These are phyloP conservation scores for Hippocampus kuda DNA, from an alignment of 2,797 vertebrate genomes.

Conservation along the genomic window DNA sequence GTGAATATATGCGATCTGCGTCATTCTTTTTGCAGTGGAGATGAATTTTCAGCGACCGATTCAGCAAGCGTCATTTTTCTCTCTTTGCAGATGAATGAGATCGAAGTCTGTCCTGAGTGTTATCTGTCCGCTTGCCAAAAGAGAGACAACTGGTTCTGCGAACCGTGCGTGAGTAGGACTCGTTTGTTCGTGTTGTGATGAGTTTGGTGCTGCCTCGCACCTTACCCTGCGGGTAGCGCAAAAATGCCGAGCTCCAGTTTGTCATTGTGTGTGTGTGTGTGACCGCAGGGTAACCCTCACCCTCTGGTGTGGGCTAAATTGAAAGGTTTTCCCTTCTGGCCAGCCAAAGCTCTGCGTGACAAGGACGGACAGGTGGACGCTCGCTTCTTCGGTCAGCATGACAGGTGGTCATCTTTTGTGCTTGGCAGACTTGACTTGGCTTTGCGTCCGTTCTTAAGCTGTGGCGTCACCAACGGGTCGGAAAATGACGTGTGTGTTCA, in stretches of 20 bases:
- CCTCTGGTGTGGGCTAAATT: conserved; percentile 98
- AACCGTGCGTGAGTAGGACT: conserved; percentile 89
- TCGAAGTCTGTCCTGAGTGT: conserved; percentile 98
- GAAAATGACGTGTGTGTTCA: conserved; percentile 19
- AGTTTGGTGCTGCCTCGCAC: conserved; percentile 13
- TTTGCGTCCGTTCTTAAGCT: background rate
- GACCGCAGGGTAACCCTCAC: conserved; percentile 90
- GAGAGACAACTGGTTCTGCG: conserved; percentile 99
- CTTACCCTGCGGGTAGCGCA: too few species aligned
- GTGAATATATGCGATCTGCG: conserved; percentile 64
- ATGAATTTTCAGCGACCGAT: background rate
- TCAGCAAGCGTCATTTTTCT: background rate
- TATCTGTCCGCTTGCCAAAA: conserved; percentile 99
- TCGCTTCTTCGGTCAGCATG: conserved; percentile 97
- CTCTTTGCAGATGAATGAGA: conserved; percentile 90
- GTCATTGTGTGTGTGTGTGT: conserved; percentile 20
- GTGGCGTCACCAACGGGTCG: background rate
- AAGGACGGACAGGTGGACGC: conserved; percentile 98
- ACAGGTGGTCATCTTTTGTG: conserved; percentile 70
- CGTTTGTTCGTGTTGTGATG: conserved; percentile 21
- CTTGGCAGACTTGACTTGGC: conserved; percentile 1
- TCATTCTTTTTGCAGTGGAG: conserved; percentile 1
- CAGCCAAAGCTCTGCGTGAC: conserved; percentile 95
- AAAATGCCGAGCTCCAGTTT: conserved; percentile 24
- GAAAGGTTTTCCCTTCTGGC: conserved; percentile 99